phyloP scores from a whole-genome alignment of 2,888 invertebrate genomes.

The Bembecia ichneumoniformis region DNA sequence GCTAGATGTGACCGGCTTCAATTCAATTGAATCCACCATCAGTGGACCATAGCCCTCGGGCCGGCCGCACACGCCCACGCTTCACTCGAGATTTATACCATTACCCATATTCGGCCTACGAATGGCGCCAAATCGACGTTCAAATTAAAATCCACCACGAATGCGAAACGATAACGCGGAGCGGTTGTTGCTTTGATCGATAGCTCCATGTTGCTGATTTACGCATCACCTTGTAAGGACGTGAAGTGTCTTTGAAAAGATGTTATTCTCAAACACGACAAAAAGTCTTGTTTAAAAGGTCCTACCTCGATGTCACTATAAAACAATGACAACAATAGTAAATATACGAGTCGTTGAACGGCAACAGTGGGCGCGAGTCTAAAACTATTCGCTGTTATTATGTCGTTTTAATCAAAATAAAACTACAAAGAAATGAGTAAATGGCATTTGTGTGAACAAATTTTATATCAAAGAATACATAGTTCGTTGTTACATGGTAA shows the following conservation, averaged over 20 bases:
- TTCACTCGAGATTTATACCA: slow-evolving; percentile 63
- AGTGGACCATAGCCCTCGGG: slow-evolving; percentile 26
- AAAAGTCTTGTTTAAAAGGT: too few species aligned
- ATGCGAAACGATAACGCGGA: slow-evolving; percentile 54
- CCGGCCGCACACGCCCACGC: slow-evolving; percentile 46
- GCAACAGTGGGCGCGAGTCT: too few species aligned
- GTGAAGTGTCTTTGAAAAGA: slow-evolving; percentile 16
- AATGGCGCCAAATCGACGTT: slow-evolving; percentile 67
- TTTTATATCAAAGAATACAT: too few species aligned
- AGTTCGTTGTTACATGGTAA: not conserved
- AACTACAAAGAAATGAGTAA: too few species aligned
- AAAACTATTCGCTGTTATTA: too few species aligned
- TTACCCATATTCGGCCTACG: slow-evolving; percentile 67
- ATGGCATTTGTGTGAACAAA: too few species aligned
- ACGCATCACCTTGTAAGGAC: slow-evolving; percentile 38
- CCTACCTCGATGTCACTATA: too few species aligned
- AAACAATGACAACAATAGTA: too few species aligned
- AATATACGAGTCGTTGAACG: too few species aligned
- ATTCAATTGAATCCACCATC: slow-evolving; percentile 41
- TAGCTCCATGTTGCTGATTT: slow-evolving; percentile 54
- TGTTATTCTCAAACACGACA: too few species aligned
- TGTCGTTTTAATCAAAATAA: too few species aligned
- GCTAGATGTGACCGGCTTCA: slow-evolving; percentile 50
- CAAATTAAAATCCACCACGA: slow-evolving; percentile 61
- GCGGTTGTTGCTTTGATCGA: slow-evolving; percentile 42